Base-by-base conservation (phyloP, 2,797 vertebrate genomes). In the Avahi laniger region DNA sequence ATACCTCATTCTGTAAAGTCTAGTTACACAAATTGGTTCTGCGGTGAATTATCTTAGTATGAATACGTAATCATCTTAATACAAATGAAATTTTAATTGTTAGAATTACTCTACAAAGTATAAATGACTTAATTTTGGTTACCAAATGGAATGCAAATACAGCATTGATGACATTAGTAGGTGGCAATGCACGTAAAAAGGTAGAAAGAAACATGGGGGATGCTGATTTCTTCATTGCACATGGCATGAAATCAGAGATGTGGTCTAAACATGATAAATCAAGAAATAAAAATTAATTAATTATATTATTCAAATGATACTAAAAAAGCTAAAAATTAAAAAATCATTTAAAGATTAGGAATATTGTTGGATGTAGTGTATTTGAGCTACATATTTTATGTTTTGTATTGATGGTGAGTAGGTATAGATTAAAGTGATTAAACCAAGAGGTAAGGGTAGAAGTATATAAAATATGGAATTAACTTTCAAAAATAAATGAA, bases 251-350 rank as follows among this genome's bases (percentile, higher is more conserved):
- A 78, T 57, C 33, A 85, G 28, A 84, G 11, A 78, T 26, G 1
- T 28, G 82, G 15, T 88, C 35, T 50, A 67, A 89, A 69, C 72
- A 70, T 30, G 26, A n/a, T 35, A 35, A 72, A 43, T 83, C 43
- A 72, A 86, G 7, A 65, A 91, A 92, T 93, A 88, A 91, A 92
- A 88, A 43, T 59, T 63, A 54, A 96, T 41, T 41, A 41, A 41
- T 41, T 41, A 41, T 70, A 22, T 69, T 67, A 17, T 63, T 82
- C 43, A 76, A 95, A 48, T 10, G 30, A 90, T 18, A 89, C 12
- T 43, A 43, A 87, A 85, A 75, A 69, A 57, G 15, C 20, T 22
- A 48, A 61, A 73, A n/a, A 24, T 63, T 22, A 24, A n/a, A 87
- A 72, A n/a, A 78, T 85, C 13, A 54, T 35, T 52, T 73, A 86